Base-by-base conservation (phyloP, 2,888 invertebrate genomes). In the Apodemia duryi region DNA sequence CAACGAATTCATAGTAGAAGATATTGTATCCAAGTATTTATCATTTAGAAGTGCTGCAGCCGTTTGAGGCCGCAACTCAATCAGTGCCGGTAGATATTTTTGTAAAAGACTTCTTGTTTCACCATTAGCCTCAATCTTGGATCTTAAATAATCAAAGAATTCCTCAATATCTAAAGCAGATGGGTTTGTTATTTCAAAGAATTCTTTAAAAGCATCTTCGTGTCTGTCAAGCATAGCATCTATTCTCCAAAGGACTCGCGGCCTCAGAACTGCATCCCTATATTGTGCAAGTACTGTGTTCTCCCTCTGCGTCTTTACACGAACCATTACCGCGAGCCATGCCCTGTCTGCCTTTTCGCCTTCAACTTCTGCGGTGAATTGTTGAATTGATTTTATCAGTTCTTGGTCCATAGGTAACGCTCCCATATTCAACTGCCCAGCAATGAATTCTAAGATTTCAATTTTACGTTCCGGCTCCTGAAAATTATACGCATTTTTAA, bases 361-460 rank as follows among this genome's bases (percentile, higher is more conserved):
- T 6, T 71, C 73, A n/a, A 77, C 77, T 4, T 64, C 69, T 13
- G 74, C 77, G 7, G 83, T 83, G 21, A 86, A 73, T 67, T 80
- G 75, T 67, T 78, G 77, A 49, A 84, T 76, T 63, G 78, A 76
- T 41, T 73, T 75, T 28, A 84, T 74, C n/a, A 87, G 72, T 65
- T 85, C 84, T 61, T 77, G 79, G 68, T 90, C 90, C 49, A 80
- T 70, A 1, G 90, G 90, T n/a, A 88, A 71, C 38, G 86, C 82
- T 5, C 88, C 86, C 52, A 81, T 75, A 62, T 76, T 79, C 51
- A 91, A 67, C 70, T 91, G 92, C 1, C 84, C 83, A 6, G 82
- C 78, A 43, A 91, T 81, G 72, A 91, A 92, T 64, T 90, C 86
- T 38, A 91, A 71, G 43, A 92, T 77, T 70, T 90, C 90, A 7